phyloP scores from a whole-genome alignment of 2,888 invertebrate species.

The Branchipolynoe longqiensis region DNA sequence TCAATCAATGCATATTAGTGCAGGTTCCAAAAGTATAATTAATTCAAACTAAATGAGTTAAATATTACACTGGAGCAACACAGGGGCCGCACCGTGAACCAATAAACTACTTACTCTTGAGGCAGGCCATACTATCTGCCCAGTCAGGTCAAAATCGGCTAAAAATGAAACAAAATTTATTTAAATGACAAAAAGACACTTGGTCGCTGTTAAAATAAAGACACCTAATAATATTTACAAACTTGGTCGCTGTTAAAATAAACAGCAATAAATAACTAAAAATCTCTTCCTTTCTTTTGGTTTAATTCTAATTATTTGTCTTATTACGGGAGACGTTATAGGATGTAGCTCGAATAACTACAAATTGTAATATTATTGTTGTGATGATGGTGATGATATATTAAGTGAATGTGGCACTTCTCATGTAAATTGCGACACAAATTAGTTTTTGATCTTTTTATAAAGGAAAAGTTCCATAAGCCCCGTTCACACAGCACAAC shows the following conservation, averaged over 20 bases:
- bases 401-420: too few relatives aligned
- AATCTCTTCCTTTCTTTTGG: background rate
- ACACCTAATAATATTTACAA: background rate
- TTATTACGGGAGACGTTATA: background rate
- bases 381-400: too few relatives aligned
- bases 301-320: background rate
- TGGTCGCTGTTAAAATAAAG: background rate
- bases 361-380: background rate
- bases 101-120: constrained; percentile 36
- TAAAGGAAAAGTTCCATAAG: too few relatives aligned
- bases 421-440: too few relatives aligned
- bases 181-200: background rate
- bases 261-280: background rate
- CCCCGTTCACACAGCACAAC: too few relatives aligned
- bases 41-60: too few relatives aligned
- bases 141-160: constrained; percentile 63
- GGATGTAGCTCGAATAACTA: background rate
- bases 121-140: constrained; percentile 63
- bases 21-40: too few relatives aligned
- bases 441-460: too few relatives aligned
- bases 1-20: too few relatives aligned
- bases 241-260: background rate
- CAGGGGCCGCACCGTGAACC: background rate
- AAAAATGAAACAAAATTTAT: constrained; percentile 2
- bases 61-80: background rate